Evolutionary conservation across 2,888 invertebrate genomes (phyloP).

Genomic region (Noctua fimbriata): DNA sequence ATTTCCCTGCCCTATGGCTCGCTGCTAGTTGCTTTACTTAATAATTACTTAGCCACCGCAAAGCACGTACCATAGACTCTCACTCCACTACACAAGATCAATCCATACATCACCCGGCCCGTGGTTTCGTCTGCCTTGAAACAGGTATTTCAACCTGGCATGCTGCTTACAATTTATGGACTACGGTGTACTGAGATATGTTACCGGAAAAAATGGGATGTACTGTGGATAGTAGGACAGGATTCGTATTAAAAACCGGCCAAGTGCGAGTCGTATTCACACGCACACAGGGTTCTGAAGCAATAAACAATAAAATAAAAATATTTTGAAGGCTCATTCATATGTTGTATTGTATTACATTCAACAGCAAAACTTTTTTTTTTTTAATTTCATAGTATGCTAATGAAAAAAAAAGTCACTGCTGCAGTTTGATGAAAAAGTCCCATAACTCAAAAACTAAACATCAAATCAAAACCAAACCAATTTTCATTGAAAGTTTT

Average conservation of each 20-base stretch:
- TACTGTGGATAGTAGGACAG: background rate
- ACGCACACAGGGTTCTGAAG: no score
- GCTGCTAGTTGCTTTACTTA: constrained; percentile 65
- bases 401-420: no score
- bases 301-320: no score
- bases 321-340: no score
- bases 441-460: no score
- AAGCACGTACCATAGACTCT: constrained; percentile 66
- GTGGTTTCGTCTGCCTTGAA: constrained; percentile 29
- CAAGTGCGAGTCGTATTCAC: no score
- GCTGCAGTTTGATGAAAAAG: no score
- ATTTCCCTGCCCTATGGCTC: constrained; percentile 48
- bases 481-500: no score
- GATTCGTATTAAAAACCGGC: background rate
- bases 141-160: constrained; percentile 30
- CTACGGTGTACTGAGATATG: background rate
- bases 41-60: constrained; percentile 72
- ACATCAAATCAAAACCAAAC: no score
- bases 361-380: no score
- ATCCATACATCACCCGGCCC: constrained; percentile 55
- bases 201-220: constrained; percentile 10
- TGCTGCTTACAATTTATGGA: constrained; percentile 31
- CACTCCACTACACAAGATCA: constrained; percentile 49
- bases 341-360: no score
- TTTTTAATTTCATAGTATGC: no score